Conservation (phyloP, 2,888 invertebrate species). For the Dryadula phaetusa region DNA sequence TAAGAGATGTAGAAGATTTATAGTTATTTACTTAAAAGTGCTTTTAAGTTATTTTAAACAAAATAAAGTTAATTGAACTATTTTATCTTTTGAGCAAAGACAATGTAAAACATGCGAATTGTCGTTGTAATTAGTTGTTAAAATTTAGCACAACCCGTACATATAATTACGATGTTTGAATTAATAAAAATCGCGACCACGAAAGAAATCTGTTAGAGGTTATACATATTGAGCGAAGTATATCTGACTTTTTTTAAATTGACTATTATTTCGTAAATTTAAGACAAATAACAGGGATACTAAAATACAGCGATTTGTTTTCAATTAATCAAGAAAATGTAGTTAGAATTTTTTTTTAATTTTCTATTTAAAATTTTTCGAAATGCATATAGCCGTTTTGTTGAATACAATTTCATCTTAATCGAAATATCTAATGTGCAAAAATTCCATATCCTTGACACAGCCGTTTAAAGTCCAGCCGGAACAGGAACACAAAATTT, state of each 20-base stretch:
- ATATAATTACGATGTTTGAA: neutral
- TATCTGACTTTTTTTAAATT: too few species aligned
- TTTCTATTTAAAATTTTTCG: too few species aligned
- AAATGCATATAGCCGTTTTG: too few species aligned
- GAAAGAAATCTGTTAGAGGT: neutral
- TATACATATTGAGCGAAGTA: neutral
- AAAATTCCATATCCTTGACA: neutral
- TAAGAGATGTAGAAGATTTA: constrained; percentile 29
- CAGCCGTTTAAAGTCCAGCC: neutral
- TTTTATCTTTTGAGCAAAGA: constrained; percentile 69
- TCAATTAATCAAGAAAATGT: too few species aligned
- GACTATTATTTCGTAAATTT: too few species aligned
- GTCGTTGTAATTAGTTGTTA: constrained; percentile 23
- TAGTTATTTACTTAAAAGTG: constrained; percentile 6
- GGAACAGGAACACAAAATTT: neutral
- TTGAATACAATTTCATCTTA: too few species aligned
- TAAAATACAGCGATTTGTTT: too few species aligned
- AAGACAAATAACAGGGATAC: too few species aligned
- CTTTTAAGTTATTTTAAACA: constrained; percentile 47
- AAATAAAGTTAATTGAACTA: constrained; percentile 64
- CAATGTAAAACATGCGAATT: constrained; percentile 36
- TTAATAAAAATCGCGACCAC: neutral
- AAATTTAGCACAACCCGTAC: constrained; percentile 26
- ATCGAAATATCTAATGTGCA: too few species aligned
- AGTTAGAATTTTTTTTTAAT: too few species aligned